phyloP scores from a whole-genome alignment of 2,888 invertebrate species.

The Aspidapion aeneum region DNA sequence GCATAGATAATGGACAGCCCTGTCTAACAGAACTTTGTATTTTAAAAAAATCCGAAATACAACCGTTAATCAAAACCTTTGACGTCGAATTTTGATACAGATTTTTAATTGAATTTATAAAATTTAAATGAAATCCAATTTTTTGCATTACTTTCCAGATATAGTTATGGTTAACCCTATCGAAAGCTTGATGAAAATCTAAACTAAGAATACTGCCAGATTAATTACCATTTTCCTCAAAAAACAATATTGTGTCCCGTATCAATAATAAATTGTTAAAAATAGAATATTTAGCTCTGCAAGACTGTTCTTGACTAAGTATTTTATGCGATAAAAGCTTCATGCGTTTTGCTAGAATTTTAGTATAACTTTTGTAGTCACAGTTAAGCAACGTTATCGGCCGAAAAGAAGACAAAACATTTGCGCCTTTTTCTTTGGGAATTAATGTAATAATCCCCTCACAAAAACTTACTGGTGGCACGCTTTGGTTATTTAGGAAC shows the following conservation, averaged over 20 bases:
- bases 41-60: neutral
- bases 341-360: neutral
- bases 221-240: neutral
- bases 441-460: neutral
- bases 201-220: neutral
- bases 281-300: neutral
- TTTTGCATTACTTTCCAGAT: neutral
- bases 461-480: neutral
- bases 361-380: neutral
- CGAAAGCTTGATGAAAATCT: neutral
- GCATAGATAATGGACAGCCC: slow-evolving; percentile 5
- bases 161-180: neutral
- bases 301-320: neutral
- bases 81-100: neutral
- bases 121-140: neutral
- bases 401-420: neutral
- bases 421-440: neutral
- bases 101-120: neutral
- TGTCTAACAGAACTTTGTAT: slow-evolving; percentile 3
- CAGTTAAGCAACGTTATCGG: neutral
- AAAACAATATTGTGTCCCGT: neutral
- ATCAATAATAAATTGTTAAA: neutral
- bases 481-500: neutral
- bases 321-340: neutral
- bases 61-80: neutral